Evolutionary conservation across 2,113 vertebrate genomes (phyloP).

Genomic region (Machaerirhynchus nigripectus): DNA sequence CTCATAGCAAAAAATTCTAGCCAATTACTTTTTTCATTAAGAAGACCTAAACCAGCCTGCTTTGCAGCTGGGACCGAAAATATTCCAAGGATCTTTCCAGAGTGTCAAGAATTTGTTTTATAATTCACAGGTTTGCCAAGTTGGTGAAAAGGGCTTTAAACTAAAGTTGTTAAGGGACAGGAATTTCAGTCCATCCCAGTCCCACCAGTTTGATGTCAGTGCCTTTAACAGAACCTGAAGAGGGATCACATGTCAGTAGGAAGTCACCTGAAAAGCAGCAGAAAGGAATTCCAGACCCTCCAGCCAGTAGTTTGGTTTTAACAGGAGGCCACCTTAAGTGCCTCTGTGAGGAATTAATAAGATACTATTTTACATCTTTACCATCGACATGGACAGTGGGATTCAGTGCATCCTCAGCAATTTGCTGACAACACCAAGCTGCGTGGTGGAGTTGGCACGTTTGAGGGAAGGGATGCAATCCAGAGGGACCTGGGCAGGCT

Average conservation of each 20-base stretch:
- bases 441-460: not conserved
- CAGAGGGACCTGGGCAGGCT: not conserved
- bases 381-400: not conserved
- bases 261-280: not conserved
- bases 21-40: not conserved
- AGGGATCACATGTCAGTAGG: not conserved
- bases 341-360: not conserved
- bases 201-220: not conserved
- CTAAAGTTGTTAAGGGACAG: not conserved
- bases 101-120: not conserved
- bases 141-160: not conserved
- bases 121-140: not conserved
- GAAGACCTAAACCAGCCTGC: not conserved
- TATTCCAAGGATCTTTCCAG: not conserved
- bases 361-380: not conserved
- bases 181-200: not conserved
- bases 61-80: not conserved
- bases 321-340: not conserved
- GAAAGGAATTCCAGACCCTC: not conserved
- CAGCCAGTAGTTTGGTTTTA: not conserved
- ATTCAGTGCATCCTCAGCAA: not conserved
- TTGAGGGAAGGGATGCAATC: not conserved
- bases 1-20: not conserved
- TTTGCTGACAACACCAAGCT: not conserved
- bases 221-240: not conserved